Conservation (phyloP, 2,113 vertebrate genomes). For the Pseudolaguvia tuberculata region DNA sequence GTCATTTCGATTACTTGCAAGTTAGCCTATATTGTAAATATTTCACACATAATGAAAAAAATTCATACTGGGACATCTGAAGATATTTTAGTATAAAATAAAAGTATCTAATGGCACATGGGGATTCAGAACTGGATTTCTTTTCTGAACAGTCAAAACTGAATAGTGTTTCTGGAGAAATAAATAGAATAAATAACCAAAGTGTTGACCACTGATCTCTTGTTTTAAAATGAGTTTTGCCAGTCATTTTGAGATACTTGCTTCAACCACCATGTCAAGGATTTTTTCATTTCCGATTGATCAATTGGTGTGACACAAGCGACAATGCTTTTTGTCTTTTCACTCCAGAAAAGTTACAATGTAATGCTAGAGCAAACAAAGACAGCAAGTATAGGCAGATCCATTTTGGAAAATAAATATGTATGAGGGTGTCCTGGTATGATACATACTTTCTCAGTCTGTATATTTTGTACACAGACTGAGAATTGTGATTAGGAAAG, state of each 20-base stretch:
- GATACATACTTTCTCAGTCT: no score
- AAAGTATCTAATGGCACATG: neutral
- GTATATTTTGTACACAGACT: conserved; percentile 37
- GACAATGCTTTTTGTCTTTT: neutral
- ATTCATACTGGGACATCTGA: neutral
- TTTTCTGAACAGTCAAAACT: neutral
- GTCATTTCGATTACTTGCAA: neutral
- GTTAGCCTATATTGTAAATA: neutral
- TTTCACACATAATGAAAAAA: neutral
- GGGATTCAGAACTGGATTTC: neutral
- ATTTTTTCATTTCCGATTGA: neutral
- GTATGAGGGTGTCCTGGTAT: no score
- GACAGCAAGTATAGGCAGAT: no score
- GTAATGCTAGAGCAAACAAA: no score
- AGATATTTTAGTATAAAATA: no score
- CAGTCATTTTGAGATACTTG: neutral
- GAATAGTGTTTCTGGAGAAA: neutral
- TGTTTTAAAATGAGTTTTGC: neutral
- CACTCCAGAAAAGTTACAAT: no score
- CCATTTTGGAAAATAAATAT: no score
- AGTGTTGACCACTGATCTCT: neutral
- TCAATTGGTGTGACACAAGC: neutral
- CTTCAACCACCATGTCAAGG: neutral
- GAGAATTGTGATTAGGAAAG: conserved; percentile 55
- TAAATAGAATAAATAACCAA: neutral